phyloP scores from a whole-genome alignment of 1,140 invertebrate genomes.

The Ptiloglossa arizonensis region DNA sequence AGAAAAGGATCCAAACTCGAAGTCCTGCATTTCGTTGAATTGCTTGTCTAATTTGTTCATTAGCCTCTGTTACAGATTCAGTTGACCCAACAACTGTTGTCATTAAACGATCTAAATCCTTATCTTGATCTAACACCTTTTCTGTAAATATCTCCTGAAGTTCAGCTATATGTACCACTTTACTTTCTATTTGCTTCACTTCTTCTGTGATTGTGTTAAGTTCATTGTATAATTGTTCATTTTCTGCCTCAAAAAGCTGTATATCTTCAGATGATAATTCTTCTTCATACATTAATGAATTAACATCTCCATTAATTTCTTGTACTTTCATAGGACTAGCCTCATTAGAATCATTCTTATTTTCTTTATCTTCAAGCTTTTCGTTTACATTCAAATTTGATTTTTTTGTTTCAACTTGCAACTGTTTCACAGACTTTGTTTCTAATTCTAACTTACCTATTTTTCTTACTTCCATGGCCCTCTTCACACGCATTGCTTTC shows the following conservation, averaged over 20 bases:
- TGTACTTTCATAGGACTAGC: slow-evolving; percentile 74
- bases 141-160: slow-evolving; percentile 98
- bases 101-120: slow-evolving; percentile 94
- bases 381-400: slow-evolving; percentile 73
- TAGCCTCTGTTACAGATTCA: slow-evolving; percentile 97
- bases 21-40: slow-evolving; percentile 98
- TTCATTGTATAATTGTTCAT: slow-evolving; percentile 91
- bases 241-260: slow-evolving; percentile 94
- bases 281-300: slow-evolving; percentile 80
- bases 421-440: slow-evolving; percentile 56
- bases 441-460: slow-evolving; percentile 87
- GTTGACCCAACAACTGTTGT: slow-evolving; percentile 94
- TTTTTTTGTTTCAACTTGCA: neutral
- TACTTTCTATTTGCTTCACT: slow-evolving; percentile 93
- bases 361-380: slow-evolving; percentile 69
- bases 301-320: slow-evolving; percentile 77
- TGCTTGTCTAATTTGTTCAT: slow-evolving; percentile 97
- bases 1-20: slow-evolving; percentile 96
- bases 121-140: slow-evolving; percentile 97
- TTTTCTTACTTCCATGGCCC: slow-evolving; percentile 91
- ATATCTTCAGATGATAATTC: slow-evolving; percentile 92
- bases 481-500: slow-evolving; percentile 92
- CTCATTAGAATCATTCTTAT: slow-evolving; percentile 56
- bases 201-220: slow-evolving; percentile 89
- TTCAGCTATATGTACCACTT: slow-evolving; percentile 97